phyloP scores from a whole-genome alignment of 2,888 invertebrate genomes.

The Pollenia labialis region DNA sequence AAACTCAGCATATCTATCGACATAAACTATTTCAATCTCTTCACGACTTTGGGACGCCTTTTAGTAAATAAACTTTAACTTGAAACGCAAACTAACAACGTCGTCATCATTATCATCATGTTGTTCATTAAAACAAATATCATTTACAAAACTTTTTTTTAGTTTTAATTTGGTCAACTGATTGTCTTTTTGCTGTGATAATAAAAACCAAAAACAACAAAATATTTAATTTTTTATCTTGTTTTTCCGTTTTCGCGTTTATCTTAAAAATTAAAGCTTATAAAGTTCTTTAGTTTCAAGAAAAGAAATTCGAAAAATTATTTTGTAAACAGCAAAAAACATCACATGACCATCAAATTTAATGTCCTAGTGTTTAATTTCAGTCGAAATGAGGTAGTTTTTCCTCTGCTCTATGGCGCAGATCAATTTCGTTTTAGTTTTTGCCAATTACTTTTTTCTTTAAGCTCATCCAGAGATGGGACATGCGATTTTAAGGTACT shows the following conservation, averaged over 20 bases:
- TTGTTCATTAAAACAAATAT: background rate
- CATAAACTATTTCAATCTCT: conserved; percentile 41
- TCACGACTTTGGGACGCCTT: conserved; percentile 59
- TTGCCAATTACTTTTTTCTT: conserved; percentile 7
- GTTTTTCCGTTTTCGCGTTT: conserved; percentile 18
- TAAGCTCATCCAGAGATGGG: background rate
- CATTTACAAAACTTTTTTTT: conserved; percentile 47
- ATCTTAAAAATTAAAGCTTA: conserved; percentile 29
- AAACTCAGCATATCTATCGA: conserved; percentile 2
- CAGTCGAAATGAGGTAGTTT: conserved; percentile 50
- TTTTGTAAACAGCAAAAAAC: conserved; percentile 44
- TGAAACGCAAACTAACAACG: conserved; percentile 13
- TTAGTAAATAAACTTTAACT: conserved; percentile 38
- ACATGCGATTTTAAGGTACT: background rate
- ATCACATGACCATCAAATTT: conserved; percentile 54
- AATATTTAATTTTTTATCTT: background rate
- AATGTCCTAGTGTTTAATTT: conserved; percentile 46
- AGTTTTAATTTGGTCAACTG: conserved; percentile 37
- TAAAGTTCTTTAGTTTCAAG: conserved; percentile 10
- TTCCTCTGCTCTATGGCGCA: background rate
- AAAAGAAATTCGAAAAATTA: conserved; percentile 13
- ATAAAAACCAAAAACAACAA: conserved; percentile 9
- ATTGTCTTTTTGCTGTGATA: conserved; percentile 29
- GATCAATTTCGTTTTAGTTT: conserved; percentile 29
- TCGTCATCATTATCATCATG: conserved; percentile 5